Evolutionary conservation across 2,113 vertebrate species (phyloP), one percentile per base, ranked within the genome.

Genomic region (Heptranchias perlo): DNA sequence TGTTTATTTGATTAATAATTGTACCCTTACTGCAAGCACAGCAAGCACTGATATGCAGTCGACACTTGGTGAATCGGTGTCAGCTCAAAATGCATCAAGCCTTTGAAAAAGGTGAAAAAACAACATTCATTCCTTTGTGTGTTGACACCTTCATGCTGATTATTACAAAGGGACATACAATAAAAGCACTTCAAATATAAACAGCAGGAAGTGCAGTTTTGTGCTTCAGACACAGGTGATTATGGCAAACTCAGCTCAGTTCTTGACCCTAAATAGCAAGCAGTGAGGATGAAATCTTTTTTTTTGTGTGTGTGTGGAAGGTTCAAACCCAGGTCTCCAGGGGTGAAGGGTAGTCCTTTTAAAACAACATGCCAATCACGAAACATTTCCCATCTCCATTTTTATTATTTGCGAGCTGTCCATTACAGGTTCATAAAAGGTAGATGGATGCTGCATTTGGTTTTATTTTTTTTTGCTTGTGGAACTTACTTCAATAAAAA

Each of bases 1-100:
- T 95, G 94, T 95, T 95, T 95, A 69, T 95, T 95, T 95, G 94
- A 95, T 95, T 95, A 95, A 95, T 95, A 95, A 95, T 95, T 95
- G 94, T 69, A 95, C 64, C 94, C 94, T 69, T 95, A 95, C 94
- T 73, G 52, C 94, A 95, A 47, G 94, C 94, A 95, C 94, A 95
- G 94, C 94, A 73, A 95, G 94, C 47, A 16, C 64, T 95, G 94
- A 69, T 69, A 69, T 47, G 13, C 44, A 31, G 94, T 69, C 65
- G 94, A 95, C 94, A 95, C 94, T 95, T 95, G 64, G 94, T 95
- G 94, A 95, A 95, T 95, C 64, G 94, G 65, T 95, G 94, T 69
- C 94, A 95, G 69, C 94, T 69, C 62, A 69, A 95, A 95, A 95
- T 95, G 94, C 94, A 95, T 95, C 94, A 95, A 73, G 94, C 94